Evolutionary conservation across 2,888 invertebrate genomes (phyloP).

Genomic region (Drosophila histrio): DNA sequence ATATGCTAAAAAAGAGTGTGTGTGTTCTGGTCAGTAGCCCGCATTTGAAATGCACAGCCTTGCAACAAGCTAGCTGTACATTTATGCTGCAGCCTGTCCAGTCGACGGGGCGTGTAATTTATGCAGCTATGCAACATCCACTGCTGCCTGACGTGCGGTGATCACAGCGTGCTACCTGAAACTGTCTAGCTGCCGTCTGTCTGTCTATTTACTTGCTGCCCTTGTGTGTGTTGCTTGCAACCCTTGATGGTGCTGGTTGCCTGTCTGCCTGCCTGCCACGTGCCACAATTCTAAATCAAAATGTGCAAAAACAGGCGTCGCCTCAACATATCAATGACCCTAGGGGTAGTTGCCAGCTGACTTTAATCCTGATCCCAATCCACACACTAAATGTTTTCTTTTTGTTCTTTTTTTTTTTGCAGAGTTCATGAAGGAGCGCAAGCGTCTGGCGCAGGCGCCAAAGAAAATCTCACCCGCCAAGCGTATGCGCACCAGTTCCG

Average conservation of each 20-base stretch:
- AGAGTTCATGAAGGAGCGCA: constrained; percentile 85
- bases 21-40: constrained; percentile 65
- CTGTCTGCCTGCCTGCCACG: constrained; percentile 68
- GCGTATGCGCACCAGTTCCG: constrained; percentile 80
- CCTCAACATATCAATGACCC: constrained; percentile 55
- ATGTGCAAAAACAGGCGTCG: constrained; percentile 78
- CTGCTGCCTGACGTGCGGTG: constrained; percentile 24
- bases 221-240: constrained; percentile 41
- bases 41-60: constrained; percentile 47
- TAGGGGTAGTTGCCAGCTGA: constrained; percentile 63
- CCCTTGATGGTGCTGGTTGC: constrained; percentile 42
- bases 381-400: constrained; percentile 24
- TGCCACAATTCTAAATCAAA: constrained; percentile 71
- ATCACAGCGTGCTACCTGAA: constrained; percentile 38
- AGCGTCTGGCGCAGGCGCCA: constrained; percentile 83
- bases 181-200: constrained; percentile 10
- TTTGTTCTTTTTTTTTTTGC: constrained; percentile 48
- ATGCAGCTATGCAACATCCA: constrained; percentile 57
- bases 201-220: constrained; percentile 9
- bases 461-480: constrained; percentile 83
- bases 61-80: constrained; percentile 41
- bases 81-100: constrained; percentile 43
- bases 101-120: constrained; percentile 68
- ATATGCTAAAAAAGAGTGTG: constrained; percentile 22
- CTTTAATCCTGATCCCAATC: constrained; percentile 36